These are phyloP conservation scores for Beris chalybata DNA, from an alignment of 2,888 invertebrate species.

Conservation along the genomic window DNA sequence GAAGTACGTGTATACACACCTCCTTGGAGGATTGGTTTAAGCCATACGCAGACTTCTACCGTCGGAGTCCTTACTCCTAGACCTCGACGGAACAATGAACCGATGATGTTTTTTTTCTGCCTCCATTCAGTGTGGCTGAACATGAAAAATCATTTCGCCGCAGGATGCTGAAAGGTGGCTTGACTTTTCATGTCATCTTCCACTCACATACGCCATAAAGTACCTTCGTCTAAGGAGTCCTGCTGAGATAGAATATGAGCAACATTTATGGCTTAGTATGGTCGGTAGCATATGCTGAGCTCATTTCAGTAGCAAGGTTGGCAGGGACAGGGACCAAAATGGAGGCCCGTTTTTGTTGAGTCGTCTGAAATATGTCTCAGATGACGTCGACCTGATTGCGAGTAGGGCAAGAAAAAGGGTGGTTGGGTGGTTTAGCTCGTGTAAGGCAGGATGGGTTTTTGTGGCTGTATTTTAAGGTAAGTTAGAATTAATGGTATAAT, in stretches of 20 bases:
- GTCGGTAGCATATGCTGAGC: constrained; percentile 23
- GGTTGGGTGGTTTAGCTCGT: not conserved
- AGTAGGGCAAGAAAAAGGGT: constrained; percentile 4
- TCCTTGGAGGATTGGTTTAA: too few species aligned
- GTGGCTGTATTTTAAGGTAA: constrained; percentile 24
- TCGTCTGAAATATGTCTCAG: constrained; percentile 23
- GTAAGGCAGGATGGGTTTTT: constrained; percentile 4
- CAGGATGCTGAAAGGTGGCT: constrained; percentile 36
- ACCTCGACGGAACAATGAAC: constrained; percentile 12
- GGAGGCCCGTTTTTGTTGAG: constrained; percentile 8
- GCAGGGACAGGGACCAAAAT: not conserved
- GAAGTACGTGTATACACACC: too few species aligned
- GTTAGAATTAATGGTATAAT: constrained; percentile 26
- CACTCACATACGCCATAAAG: constrained; percentile 17
- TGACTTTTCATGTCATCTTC: constrained; percentile 37
- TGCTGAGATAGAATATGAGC: constrained; percentile 30
- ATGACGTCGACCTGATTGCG: constrained; percentile 22
- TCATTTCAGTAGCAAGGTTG: constrained; percentile 16
- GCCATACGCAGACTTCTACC: too few species aligned
- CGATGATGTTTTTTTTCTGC: not conserved
- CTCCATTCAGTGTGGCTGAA: constrained; percentile 32
- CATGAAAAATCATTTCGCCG: constrained; percentile 38
- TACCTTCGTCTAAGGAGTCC: constrained; percentile 31
- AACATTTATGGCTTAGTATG: constrained; percentile 18
- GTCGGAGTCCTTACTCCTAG: too few species aligned